phyloP scores from a whole-genome alignment of 2,113 vertebrate genomes.

The Rhinolophus sinicus region DNA sequence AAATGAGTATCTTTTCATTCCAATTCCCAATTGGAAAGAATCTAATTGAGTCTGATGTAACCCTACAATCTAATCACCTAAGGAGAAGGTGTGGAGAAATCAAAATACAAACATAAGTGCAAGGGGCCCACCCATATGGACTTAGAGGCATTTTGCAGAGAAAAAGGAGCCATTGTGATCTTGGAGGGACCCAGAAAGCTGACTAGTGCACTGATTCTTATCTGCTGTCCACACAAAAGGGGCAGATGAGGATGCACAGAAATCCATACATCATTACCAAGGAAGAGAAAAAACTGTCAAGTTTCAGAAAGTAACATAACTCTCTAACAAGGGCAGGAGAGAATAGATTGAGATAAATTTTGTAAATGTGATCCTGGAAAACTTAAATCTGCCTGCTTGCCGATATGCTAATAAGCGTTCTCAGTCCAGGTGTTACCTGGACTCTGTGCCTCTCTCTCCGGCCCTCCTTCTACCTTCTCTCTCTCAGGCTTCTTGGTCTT shows the following conservation, averaged over 20 bases:
- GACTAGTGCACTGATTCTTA: background rate
- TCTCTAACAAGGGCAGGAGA: background rate
- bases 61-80: background rate
- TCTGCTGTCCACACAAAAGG: background rate
- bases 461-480: rapidly evolving
- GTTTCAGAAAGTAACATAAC: background rate
- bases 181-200: background rate
- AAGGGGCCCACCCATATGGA: background rate
- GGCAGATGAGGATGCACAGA: background rate
- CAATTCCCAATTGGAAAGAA: background rate
- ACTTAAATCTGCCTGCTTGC: background rate
- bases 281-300: background rate
- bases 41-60: background rate
- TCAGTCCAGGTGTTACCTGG: background rate
- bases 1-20: background rate
- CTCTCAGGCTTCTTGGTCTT: background rate
- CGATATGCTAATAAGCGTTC: background rate
- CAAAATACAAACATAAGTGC: background rate
- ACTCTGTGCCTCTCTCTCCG: background rate
- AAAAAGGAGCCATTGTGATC: background rate
- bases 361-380: background rate
- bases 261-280: background rate
- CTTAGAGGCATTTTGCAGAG: background rate
- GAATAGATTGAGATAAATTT: background rate
- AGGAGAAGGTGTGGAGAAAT: background rate